These are phyloP conservation scores for Chymomyza caudatula DNA, from an alignment of 2,888 invertebrate genomes.

Conservation along the genomic window DNA sequence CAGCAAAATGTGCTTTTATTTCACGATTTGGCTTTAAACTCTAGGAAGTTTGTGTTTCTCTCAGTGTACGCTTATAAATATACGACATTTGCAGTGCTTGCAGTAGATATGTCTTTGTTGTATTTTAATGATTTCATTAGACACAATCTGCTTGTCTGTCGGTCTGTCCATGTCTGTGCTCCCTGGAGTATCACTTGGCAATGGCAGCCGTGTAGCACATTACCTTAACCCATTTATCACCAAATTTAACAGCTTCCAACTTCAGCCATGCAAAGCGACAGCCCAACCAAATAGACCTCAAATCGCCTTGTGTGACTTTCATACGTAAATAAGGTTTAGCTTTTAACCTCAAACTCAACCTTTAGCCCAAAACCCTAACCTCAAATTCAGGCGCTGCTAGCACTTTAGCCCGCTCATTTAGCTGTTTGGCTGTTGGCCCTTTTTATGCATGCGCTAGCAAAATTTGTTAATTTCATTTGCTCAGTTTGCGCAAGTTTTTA, in stretches of 20 bases:
- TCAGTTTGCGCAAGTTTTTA: slow-evolving; percentile 57
- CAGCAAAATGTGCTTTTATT: not conserved
- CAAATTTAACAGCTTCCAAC: slow-evolving; percentile 48
- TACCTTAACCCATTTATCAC: slow-evolving; percentile 69
- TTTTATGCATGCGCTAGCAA: slow-evolving; percentile 60
- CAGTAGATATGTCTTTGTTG: slow-evolving; percentile 37
- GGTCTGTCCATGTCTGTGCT: slow-evolving; percentile 32
- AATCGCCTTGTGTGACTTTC: slow-evolving; percentile 70
- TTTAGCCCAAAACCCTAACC: not conserved
- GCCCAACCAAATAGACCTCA: slow-evolving; percentile 16
- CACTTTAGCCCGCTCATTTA: not conserved
- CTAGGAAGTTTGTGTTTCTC: not conserved
- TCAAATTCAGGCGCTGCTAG: not conserved
- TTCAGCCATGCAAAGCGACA: not conserved
- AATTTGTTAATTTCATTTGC: slow-evolving; percentile 69
- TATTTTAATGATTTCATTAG: slow-evolving; percentile 70
- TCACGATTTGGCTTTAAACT: too few species aligned
- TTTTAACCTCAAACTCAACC: not conserved
- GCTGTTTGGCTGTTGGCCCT: slow-evolving; percentile 7
- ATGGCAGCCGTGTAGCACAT: slow-evolving; percentile 53
- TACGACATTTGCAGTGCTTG: not conserved
- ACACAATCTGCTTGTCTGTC: slow-evolving; percentile 55
- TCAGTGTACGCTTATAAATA: not conserved
- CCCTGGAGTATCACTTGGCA: slow-evolving; percentile 39
- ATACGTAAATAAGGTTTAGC: slow-evolving; percentile 56